A percentile compares a stretch with the other conserved stretches of the same genome.
phyloP scores from a whole-genome alignment of 2,113 vertebrate genomes.

The Podarcis muralis region DNA sequence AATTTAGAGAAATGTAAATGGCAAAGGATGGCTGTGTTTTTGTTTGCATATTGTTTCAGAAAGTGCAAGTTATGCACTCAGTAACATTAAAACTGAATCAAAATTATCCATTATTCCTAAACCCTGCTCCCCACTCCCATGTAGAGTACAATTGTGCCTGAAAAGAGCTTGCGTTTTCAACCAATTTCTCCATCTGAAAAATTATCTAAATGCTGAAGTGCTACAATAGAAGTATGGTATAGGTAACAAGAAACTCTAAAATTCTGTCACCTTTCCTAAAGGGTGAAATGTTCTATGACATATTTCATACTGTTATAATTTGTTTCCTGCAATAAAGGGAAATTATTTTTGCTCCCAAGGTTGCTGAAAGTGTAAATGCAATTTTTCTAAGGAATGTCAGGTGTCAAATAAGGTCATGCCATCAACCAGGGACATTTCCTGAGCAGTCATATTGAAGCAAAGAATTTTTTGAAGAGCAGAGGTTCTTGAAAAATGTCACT shows the following conservation, averaged over 20 bases:
- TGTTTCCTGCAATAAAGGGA: conserved; percentile 38
- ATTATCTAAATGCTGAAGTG: neutral
- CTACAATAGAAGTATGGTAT: neutral
- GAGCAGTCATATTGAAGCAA: neutral
- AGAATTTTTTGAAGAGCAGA: neutral
- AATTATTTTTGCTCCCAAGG: conserved; percentile 49
- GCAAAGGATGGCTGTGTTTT: too few species aligned
- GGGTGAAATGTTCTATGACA: neutral
- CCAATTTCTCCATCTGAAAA: neutral
- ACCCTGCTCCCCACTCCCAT: too few species aligned
- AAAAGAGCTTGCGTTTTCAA: neutral
- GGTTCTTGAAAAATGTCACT: neutral
- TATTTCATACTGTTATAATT: conserved; percentile 50
- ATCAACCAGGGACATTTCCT: neutral
- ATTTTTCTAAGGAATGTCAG: conserved; percentile 51
- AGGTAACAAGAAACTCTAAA: neutral
- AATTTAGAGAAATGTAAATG: too few species aligned
- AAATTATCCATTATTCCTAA: too few species aligned
- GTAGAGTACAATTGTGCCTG: too few species aligned
- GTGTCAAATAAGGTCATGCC: neutral
- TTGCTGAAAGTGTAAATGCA: conserved; percentile 38
- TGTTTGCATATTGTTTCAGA: too few species aligned
- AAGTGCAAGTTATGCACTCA: too few species aligned
- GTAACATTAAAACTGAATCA: too few species aligned
- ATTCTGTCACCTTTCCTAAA: neutral